Base-by-base conservation (phyloP, 2,113 vertebrate species). In the Thunnus thynnus region DNA sequence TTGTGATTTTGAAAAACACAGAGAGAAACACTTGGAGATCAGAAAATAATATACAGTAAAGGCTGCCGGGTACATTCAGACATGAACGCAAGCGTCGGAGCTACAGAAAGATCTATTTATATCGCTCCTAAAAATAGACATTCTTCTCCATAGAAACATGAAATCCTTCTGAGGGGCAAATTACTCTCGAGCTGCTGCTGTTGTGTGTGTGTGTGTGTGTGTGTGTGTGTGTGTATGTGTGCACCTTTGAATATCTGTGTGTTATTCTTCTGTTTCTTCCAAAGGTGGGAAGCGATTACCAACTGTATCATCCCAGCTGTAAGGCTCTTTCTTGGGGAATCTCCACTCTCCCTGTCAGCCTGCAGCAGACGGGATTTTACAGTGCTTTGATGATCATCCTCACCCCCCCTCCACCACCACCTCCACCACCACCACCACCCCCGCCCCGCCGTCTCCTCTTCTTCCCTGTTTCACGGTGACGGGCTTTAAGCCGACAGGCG, bases 101-200 rank as follows among this genome's bases (percentile, higher is more conserved):
- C 90, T 20, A 91, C 86, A 86, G 84, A 91, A 87, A 85, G 50
- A 86, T 85, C 89, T 94, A 93, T 94, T 94, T 93, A 83, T 94
- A 92, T 62, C 75, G 1, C 77, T 27, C 46, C 92, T 93, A 94
- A 88, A 94, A 92, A 94, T 94, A 94, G 93, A 80, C 74, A 71
- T 86, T 84, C 83, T 93, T 94, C 91, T 92, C 90, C 92, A 91
- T 91, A 93, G 91, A 94, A 91, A 94, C 91, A 88, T 91, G 89
- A 93, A 94, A 91, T 93, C 86, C 85, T 88, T 91, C 66, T 83
- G 80, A 85, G 85, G 58, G 67, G 72, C 1, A 54, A 90, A 89
- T 85, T 86, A 85, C 73, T 84, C 70, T 60, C 46, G 3, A 75
- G 86, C 85, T 86, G 74, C 86, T 56, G 71, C 69, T 76, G 60